Conservation (phyloP, 2,113 vertebrate genomes). For the Neofelis nebulosa region DNA sequence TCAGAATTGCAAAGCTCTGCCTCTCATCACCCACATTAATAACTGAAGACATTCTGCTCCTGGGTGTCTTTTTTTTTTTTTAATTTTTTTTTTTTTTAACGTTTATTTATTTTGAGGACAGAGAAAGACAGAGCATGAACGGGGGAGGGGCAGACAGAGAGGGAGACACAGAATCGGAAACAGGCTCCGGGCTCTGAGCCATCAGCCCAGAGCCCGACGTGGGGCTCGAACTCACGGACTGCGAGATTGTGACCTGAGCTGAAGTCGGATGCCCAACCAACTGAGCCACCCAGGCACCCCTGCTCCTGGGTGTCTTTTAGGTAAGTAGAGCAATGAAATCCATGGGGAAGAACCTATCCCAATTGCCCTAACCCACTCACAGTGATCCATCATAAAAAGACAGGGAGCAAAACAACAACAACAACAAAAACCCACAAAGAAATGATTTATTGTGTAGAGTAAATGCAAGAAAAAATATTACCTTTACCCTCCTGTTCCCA, state of each 20-base stretch:
- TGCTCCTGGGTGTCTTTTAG: background rate
- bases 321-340: background rate
- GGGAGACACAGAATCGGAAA: too few species aligned
- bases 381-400: background rate
- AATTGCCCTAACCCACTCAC: background rate
- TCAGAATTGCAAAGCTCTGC: background rate
- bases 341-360: background rate
- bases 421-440: background rate
- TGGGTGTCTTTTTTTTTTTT: too few species aligned
- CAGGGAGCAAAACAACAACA: background rate
- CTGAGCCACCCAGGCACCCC: too few species aligned
- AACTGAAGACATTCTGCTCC: background rate
- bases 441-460: background rate
- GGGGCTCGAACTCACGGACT: too few species aligned
- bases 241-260: too few species aligned
- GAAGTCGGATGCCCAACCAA: too few species aligned
- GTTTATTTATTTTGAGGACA: too few species aligned
- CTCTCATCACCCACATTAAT: fast-evolving
- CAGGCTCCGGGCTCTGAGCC: too few species aligned
- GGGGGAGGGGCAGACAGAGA: too few species aligned
- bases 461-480: background rate
- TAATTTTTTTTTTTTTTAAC: too few species aligned
- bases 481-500: background rate
- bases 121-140: too few species aligned
- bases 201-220: too few species aligned